Evolutionary conservation across 2,888 invertebrate species (phyloP), one percentile per base, ranked within the genome.

Genomic region (Poecilus cupreus): DNA sequence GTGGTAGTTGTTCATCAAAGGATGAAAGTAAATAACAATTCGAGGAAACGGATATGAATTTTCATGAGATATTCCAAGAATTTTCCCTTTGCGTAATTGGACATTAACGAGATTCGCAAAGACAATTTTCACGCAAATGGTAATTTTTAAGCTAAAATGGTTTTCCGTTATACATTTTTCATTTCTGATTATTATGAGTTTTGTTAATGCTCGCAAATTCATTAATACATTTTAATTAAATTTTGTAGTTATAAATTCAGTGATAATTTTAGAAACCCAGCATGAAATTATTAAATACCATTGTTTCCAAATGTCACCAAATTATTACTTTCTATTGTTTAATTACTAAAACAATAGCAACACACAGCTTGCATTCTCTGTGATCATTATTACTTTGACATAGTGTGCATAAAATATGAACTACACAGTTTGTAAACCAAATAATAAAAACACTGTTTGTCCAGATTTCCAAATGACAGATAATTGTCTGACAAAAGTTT

Each of bases 61-160:
- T 72, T 72, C 72, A 72, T 72, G 72, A 72, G 72, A 13, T 18
- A 20, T 72, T 72, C 72, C 46, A n/a, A 24, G 49, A 72, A 72
- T 72, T 46, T 46, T 72, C 43, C 46, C 49, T 72, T 43, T 72
- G 24, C 24, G 6, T 72, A 72, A 72, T 72, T 72, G 24, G 22
- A 49, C 49, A 72, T 72, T 72, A 49, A 72, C 22, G 39, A 46
- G 72, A 72, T 72, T 72, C n/a, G 43, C 39, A 37, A 68, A 68
- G 43, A 22, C 18, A 68, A 32, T 68, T 32, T 68, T 68, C 37
- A 68, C 22, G 68, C 43, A n/a, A 68, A 68, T 68, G 39, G 20
- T 39, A 68, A 68, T 68, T 18, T 68, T 68, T 37, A 32, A 60
- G 32, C 32, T 16, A 18, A 68, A 68, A 68, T 60, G 57, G 2